Base-by-base conservation (phyloP, 2,888 invertebrate genomes). In the Cerastis leucographa region DNA sequence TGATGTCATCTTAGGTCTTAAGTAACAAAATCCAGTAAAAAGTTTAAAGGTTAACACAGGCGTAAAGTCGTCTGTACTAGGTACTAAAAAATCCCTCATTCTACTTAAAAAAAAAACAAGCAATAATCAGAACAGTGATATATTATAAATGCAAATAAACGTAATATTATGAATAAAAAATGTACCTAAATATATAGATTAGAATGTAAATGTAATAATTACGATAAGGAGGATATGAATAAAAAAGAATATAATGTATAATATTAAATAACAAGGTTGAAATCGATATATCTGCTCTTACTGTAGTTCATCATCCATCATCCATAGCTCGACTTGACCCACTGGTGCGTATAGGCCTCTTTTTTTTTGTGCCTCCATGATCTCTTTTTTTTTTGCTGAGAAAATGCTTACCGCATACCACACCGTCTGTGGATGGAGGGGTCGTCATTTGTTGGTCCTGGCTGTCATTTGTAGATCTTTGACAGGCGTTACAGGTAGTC, bases 121-220 rank as follows among this genome's bases (percentile, higher is more conserved):
- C 64, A 65, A 74, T 66, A 59, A 64, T 54, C 35, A 44, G 35
- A 80, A 74, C 73, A 65, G 74, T 80, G 78, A 74, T 75, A 75
- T 72, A 62, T 40, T 62, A 61, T 54, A 29, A 49, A 49, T 49
- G 62, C 29, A 22, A 81, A 64, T 81, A 68, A 81, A 81, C 42
- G 7, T 56, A 76, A 81, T 64, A 42, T 69, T 76, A 79, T 69
- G 54, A 76, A 79, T 81, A 49, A 62, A 71, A 71, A 54, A 42
- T 62, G 42, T 79, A 79, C 74, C 62, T 77, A 80, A 17, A 12
- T 40, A 19, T n/a, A n/a, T 75, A 66, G 17, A 59, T 46, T 81
- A 81, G 29, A 54, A 40, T 42, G 9, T 62, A 56, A 42, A 81
- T 54, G 25, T 81, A 54, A 61, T 74, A 54, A 54, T 44, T 56